A percentile compares a stretch with the other conserved stretches of the same genome.
These are phyloP conservation scores for Catalaphyllia jardinei DNA, from an alignment of 64 coral and sea anemone genomes.

Conservation along the genomic window DNA sequence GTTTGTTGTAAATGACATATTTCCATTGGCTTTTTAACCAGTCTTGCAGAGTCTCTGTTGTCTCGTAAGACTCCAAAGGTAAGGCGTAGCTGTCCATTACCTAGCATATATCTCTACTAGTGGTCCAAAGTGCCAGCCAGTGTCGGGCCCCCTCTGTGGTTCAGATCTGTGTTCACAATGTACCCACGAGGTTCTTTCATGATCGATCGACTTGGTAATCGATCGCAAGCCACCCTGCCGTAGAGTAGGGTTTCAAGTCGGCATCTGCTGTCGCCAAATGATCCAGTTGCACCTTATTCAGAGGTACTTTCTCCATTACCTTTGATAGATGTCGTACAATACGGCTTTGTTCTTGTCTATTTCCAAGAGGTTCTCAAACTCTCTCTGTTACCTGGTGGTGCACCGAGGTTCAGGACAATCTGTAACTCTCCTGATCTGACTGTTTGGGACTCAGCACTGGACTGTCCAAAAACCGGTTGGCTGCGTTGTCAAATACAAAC, in stretches of 20 bases:
- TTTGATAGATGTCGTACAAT: neutral
- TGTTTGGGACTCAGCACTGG: slow-evolving; percentile 1
- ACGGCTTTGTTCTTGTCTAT: too few species aligned
- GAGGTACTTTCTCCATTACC: neutral
- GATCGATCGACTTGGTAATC: neutral
- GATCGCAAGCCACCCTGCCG: neutral
- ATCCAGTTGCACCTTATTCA: neutral
- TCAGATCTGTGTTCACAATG: slow-evolving; percentile 44
- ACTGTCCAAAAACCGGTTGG: slow-evolving; percentile 24
- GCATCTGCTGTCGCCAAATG: neutral
- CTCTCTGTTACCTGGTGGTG: neutral
- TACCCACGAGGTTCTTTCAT: too few species aligned
- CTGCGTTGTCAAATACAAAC: too few species aligned
- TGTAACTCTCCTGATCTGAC: neutral
- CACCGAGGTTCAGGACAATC: neutral
- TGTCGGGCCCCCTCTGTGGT: neutral
- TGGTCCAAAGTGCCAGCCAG: slow-evolving; percentile 55
- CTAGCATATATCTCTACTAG: too few species aligned
- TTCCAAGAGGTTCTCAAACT: slow-evolving; percentile 48
- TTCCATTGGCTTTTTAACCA: too few species aligned
- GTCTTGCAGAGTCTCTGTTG: too few species aligned
- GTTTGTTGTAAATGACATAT: too few species aligned
- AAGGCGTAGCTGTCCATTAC: too few species aligned
- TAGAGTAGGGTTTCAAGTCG: neutral
- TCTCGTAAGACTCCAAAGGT: too few species aligned